Evolutionary conservation across 2,888 invertebrate genomes (phyloP).

Genomic region (Melanophora roralis): DNA sequence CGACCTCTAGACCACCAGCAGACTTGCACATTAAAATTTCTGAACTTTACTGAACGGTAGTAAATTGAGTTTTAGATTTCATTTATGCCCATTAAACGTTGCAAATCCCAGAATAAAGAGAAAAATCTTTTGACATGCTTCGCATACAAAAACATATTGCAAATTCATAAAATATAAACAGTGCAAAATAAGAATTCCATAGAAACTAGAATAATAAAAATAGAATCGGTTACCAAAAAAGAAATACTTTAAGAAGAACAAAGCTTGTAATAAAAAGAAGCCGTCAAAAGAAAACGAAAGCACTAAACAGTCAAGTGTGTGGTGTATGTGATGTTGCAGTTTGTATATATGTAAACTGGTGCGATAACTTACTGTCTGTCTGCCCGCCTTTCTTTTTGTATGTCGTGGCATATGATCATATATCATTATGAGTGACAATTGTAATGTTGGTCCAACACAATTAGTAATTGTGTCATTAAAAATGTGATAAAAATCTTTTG

Average conservation of each 20-base stretch:
- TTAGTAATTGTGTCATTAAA: conserved; percentile 55
- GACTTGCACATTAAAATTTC: no score
- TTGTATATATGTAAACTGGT: background rate
- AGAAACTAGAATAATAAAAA: conserved; percentile 15
- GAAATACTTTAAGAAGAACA: background rate
- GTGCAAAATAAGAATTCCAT: background rate
- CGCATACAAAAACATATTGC: no score
- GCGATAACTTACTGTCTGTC: background rate
- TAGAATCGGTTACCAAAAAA: no score
- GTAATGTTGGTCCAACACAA: conserved; percentile 59
- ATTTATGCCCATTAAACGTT: no score
- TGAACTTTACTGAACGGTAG: no score
- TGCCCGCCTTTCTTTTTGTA: background rate
- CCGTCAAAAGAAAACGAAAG: conserved; percentile 41
- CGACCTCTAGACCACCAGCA: no score
- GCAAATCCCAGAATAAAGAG: no score
- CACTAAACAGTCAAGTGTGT: conserved; percentile 53
- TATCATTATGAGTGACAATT: conserved; percentile 62
- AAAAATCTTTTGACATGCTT: no score
- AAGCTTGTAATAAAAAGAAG: conserved; percentile 43
- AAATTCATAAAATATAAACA: background rate
- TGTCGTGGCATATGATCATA: conserved; percentile 33
- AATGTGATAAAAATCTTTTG: conserved; percentile 7
- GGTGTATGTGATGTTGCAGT: background rate
- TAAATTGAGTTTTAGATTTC: no score